Evolutionary conservation across 2,888 invertebrate genomes (phyloP).

Genomic region (Amphipyra tragopoginis): DNA sequence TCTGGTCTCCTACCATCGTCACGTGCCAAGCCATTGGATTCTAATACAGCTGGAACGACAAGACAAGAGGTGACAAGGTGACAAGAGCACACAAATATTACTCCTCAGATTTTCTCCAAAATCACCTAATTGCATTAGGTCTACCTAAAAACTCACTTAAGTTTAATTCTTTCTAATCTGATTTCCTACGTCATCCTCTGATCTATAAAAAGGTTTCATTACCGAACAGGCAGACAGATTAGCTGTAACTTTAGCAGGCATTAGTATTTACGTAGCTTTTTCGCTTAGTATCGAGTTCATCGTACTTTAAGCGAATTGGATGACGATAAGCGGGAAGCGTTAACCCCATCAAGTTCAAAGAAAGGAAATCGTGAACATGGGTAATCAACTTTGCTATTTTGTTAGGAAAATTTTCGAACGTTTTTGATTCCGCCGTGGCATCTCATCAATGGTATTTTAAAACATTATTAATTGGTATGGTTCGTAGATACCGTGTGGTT

Average conservation of each 20-base stretch:
- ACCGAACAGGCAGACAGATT: constrained; percentile 22
- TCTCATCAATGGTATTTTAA: too few relatives aligned
- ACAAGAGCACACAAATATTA: too few relatives aligned
- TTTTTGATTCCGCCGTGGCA: too few relatives aligned
- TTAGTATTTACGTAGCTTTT: constrained; percentile 22
- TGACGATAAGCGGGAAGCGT: constrained; percentile 27
- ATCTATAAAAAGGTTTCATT: constrained; percentile 14
- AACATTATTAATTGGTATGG: too few relatives aligned
- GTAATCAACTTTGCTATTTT: too few relatives aligned
- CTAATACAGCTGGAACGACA: too few relatives aligned
- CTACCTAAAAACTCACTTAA: constrained; percentile 18
- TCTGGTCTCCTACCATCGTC: too few relatives aligned
- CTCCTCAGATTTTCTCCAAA: neutral
- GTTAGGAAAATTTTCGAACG: too few relatives aligned
- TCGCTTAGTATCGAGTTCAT: constrained; percentile 22
- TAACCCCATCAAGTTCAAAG: constrained; percentile 22
- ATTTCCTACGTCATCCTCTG: constrained; percentile 30
- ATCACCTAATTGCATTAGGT: neutral
- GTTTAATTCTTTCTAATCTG: constrained; percentile 24
- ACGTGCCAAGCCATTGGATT: too few relatives aligned
- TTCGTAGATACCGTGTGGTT: too few relatives aligned
- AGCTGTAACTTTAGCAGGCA: constrained; percentile 29
- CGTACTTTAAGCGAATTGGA: constrained; percentile 15
- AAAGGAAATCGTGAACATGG: constrained; percentile 8
- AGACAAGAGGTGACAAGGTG: too few relatives aligned